These are phyloP conservation scores for Mormyrus lacerda DNA, from an alignment of 2,113 vertebrate species.

Conservation along the genomic window DNA sequence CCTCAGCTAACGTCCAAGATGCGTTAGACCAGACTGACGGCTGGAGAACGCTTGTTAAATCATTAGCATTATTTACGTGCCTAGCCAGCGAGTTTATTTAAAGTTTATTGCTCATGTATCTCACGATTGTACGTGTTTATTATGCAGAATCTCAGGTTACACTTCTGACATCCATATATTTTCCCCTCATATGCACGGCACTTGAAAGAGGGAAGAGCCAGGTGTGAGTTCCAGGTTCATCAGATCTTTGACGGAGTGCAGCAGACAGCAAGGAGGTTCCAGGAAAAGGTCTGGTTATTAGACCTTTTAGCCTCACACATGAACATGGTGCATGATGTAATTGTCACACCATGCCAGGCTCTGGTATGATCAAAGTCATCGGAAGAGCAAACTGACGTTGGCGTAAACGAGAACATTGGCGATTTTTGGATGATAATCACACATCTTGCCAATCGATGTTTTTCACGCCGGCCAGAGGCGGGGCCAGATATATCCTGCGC, in stretches of 20 bases:
- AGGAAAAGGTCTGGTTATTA: background rate
- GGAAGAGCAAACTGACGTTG: background rate
- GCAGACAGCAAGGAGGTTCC: background rate
- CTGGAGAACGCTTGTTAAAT: background rate
- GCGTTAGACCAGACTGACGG: background rate
- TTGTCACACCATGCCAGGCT: background rate
- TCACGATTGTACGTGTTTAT: background rate
- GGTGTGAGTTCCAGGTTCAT: background rate
- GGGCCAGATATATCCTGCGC: constrained; percentile 27
- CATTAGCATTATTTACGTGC: background rate
- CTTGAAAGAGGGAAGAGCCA: background rate
- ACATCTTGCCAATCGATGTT: background rate
- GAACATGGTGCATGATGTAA: too few species aligned
- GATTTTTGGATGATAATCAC: background rate
- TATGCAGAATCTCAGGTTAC: background rate
- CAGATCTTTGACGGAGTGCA: background rate
- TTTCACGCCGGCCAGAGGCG: background rate
- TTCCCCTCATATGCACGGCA: background rate
- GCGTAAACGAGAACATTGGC: background rate
- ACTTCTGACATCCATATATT: background rate
- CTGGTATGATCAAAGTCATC: background rate
- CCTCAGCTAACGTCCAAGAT: background rate
- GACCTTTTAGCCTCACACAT: background rate
- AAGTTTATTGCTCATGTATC: background rate
- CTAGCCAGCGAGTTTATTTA: background rate